Evolutionary conservation across 2,113 vertebrate genomes (phyloP).

Genomic region (Sclerurus mexicanus): DNA sequence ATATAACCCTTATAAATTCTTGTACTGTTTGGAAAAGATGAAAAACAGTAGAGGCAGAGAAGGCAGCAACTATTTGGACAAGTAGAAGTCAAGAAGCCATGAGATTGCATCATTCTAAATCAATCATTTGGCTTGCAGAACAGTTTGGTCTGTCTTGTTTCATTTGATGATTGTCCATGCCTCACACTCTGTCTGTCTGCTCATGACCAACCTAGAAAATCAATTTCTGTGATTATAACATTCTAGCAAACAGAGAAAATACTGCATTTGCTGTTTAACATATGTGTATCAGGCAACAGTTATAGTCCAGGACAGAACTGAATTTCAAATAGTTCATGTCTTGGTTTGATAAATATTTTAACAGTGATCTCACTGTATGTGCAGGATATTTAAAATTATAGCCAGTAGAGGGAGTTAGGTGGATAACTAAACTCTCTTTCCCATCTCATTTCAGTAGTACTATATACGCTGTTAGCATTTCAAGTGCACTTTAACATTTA

Average conservation of each 20-base stretch:
- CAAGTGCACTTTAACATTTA: neutral
- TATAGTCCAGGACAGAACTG: neutral
- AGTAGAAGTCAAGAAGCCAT: neutral
- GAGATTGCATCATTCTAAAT: neutral
- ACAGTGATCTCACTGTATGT: neutral
- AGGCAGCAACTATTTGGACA: neutral
- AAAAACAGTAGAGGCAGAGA: neutral
- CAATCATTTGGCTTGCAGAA: neutral
- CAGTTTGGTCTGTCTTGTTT: neutral
- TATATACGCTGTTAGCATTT: neutral
- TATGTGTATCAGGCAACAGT: neutral
- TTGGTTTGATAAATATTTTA: neutral
- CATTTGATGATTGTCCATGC: neutral
- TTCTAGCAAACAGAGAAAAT: neutral
- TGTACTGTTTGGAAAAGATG: neutral
- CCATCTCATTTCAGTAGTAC: neutral
- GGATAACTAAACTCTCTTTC: neutral
- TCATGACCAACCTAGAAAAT: neutral
- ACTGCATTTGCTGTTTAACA: neutral
- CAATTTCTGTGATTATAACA: neutral
- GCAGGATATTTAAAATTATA: neutral
- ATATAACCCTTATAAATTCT: neutral
- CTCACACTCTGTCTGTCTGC: neutral
- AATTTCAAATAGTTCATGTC: neutral
- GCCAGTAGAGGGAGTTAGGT: conserved; percentile 63